Evolutionary conservation across 2,113 vertebrate genomes (phyloP).

Genomic region (Ammodytes dubius): DNA sequence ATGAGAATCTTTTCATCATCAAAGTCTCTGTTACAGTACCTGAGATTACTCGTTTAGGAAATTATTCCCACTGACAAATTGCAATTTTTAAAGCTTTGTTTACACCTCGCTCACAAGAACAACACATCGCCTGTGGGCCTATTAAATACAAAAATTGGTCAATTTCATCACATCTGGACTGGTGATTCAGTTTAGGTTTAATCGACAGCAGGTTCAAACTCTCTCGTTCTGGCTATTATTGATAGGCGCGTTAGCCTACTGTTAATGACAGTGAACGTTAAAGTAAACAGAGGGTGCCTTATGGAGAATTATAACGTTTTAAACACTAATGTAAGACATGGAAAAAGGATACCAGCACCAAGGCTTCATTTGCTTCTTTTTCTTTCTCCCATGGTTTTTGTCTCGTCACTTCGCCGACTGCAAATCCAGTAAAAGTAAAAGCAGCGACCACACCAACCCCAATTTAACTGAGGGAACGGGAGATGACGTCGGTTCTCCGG

Average conservation of each 20-base stretch:
- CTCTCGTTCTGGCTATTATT: too few relatives aligned
- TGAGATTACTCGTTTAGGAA: slow-evolving; percentile 65
- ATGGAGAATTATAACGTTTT: neutral
- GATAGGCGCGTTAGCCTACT: too few relatives aligned
- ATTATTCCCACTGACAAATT: neutral
- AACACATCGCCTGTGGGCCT: neutral
- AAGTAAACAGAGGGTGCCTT: neutral
- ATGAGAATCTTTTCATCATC: slow-evolving; percentile 97
- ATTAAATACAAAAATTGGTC: too few relatives aligned
- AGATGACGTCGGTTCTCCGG: slow-evolving; percentile 52
- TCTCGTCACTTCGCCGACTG: neutral
- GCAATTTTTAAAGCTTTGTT: neutral
- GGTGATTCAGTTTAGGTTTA: too few relatives aligned
- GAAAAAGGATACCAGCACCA: slow-evolving; percentile 96
- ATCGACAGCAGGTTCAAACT: too few relatives aligned
- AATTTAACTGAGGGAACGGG: neutral
- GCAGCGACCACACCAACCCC: neutral
- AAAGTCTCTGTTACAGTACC: slow-evolving; percentile 97
- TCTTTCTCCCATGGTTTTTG: slow-evolving; percentile 91
- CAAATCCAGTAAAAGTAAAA: neutral
- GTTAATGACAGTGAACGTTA: neutral
- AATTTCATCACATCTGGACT: too few relatives aligned
- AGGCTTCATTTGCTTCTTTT: slow-evolving; percentile 97
- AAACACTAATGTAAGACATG: neutral
- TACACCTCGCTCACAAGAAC: neutral